Conservation (phyloP, 2,888 invertebrate genomes). For the Tiphia femorata region DNA sequence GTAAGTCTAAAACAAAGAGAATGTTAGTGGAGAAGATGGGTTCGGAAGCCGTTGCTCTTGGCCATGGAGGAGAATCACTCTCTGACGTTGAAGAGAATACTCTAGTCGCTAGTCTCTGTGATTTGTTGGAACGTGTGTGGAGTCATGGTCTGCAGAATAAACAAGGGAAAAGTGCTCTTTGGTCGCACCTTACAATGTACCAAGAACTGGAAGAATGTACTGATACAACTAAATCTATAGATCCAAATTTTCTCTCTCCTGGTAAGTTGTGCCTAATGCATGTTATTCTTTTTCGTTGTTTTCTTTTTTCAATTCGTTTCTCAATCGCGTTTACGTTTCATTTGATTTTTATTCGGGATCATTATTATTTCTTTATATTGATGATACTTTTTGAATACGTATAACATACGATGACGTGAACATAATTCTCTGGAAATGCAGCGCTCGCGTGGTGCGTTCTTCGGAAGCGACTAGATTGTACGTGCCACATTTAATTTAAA, state of each 20-base stretch:
- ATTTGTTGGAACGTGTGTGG: slow-evolving; percentile 97
- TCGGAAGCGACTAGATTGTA: slow-evolving; percentile 92
- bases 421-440: slow-evolving; percentile 71
- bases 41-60: slow-evolving; percentile 94
- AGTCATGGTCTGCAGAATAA: slow-evolving; percentile 96
- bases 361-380: too few species aligned
- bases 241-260: slow-evolving; percentile 75
- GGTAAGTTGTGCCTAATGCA: slow-evolving; percentile 69
- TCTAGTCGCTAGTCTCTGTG: slow-evolving; percentile 97
- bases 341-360: too few species aligned
- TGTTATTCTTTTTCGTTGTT: too few species aligned
- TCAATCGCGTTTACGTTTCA: too few species aligned
- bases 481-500: slow-evolving; percentile 68
- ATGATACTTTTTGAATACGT: too few species aligned
- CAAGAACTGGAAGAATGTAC: slow-evolving; percentile 84
- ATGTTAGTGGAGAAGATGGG: slow-evolving; percentile 99
- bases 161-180: slow-evolving; percentile 96
- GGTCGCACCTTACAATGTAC: slow-evolving; percentile 94
- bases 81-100: slow-evolving; percentile 95
- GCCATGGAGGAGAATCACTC: slow-evolving; percentile 85
- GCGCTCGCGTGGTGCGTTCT: slow-evolving; percentile 95
- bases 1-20: slow-evolving; percentile 94
- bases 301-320: too few species aligned
- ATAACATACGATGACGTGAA: too few species aligned
- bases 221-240: slow-evolving; percentile 72